phyloP scores from a whole-genome alignment of 2,113 vertebrate species.

The Sinocyclocheilus rhinocerous region DNA sequence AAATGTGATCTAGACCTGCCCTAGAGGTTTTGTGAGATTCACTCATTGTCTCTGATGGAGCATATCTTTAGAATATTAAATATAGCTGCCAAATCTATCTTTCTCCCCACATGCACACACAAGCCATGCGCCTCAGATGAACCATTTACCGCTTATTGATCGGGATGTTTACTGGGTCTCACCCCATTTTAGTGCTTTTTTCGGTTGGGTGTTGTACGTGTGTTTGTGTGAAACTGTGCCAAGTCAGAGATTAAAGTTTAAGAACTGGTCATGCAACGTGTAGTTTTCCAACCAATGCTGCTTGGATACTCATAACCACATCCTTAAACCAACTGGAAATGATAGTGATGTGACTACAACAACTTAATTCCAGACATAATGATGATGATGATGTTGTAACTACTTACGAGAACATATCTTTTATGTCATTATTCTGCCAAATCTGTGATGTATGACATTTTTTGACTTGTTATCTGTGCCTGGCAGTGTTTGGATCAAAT shows the following conservation, averaged over 20 bases:
- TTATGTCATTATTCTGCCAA: conserved; percentile 39
- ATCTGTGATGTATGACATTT: conserved; percentile 42
- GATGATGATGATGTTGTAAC: neutral
- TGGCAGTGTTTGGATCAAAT: conserved; percentile 49
- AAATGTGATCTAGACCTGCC: conserved; percentile 14
- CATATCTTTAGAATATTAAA: conserved; percentile 18
- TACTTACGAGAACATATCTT: conserved; percentile 47
- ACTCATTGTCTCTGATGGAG: neutral
- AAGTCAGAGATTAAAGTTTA: conserved; percentile 33
- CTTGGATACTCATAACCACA: conserved; percentile 22
- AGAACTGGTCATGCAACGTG: neutral
- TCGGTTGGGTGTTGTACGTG: conserved; percentile 17
- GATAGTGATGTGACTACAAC: conserved; percentile 29
- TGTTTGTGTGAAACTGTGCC: conserved; percentile 42
- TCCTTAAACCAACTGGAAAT: conserved; percentile 26
- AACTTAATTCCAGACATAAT: neutral
- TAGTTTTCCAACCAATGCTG: conserved; percentile 31
- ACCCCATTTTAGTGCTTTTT: conserved; percentile 37
- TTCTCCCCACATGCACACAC: neutral
- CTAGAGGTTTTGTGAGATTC: neutral
- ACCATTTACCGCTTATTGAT: conserved; percentile 29
- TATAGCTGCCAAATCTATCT: conserved; percentile 7
- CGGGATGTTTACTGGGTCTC: conserved; percentile 28
- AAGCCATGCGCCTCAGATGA: neutral
- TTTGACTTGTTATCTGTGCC: conserved; percentile 33